Percentiles rank a stretch among this genome's conserved stretches.
Conservation (phyloP, 2,797 vertebrate species). For the Galaxias olidus region DNA sequence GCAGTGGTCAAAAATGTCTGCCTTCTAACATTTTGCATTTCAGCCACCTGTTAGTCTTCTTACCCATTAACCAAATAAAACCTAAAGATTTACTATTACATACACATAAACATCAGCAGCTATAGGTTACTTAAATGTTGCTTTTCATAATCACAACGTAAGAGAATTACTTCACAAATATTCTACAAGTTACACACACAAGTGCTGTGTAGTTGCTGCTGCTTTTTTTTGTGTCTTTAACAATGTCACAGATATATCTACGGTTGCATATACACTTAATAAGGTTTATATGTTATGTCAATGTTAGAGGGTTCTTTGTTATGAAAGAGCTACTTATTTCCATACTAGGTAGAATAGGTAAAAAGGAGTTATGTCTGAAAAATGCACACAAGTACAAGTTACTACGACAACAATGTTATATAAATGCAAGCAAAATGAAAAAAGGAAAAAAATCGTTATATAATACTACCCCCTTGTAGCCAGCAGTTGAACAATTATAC, state of each 20-base stretch:
- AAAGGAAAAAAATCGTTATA: constrained; percentile 27
- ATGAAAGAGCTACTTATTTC: constrained; percentile 31
- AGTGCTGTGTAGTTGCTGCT: not conserved
- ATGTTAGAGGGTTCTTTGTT: constrained; percentile 35
- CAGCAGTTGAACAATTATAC: constrained; percentile 43
- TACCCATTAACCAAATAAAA: constrained; percentile 1
- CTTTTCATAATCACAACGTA: constrained; percentile 18
- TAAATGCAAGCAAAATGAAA: constrained; percentile 42
- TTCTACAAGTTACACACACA: constrained; percentile 8
- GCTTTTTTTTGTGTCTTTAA: constrained; percentile 9
- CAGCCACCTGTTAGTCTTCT: constrained; percentile 24
- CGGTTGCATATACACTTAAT: constrained; percentile 24
- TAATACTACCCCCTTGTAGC: constrained; percentile 39
- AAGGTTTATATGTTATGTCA: constrained; percentile 40
- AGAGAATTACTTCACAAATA: constrained; percentile 5
- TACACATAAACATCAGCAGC: constrained; percentile 23
- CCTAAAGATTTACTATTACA: constrained; percentile 27
- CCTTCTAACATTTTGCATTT: constrained; percentile 18
- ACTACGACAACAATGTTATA: constrained; percentile 48
- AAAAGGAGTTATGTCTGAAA: constrained; percentile 35
- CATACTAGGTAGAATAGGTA: constrained; percentile 33
- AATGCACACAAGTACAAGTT: constrained; percentile 52
- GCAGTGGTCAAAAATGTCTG: constrained; percentile 19
- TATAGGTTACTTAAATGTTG: constrained; percentile 16
- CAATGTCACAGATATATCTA: constrained; percentile 28